Percentiles rank a stretch among this genome's conserved stretches.
These are phyloP conservation scores for Eudemis profundana DNA, from an alignment of 2,888 invertebrate genomes.

Conservation along the genomic window DNA sequence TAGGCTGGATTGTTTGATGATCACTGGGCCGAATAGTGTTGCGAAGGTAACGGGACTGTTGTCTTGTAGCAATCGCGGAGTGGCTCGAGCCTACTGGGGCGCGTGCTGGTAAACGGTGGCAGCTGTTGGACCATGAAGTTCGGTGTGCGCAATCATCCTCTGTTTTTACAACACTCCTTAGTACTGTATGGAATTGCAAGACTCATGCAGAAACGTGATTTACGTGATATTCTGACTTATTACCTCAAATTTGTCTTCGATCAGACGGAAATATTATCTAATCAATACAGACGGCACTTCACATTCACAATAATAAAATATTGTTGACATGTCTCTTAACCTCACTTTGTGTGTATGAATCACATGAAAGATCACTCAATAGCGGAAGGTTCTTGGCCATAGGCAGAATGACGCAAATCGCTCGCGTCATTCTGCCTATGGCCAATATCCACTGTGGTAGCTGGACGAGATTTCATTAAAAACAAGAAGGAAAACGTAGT, in stretches of 20 bases:
- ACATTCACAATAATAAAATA: slow-evolving; percentile 21
- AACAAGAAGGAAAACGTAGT: slow-evolving; percentile 17
- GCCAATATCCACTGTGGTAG: slow-evolving; percentile 18
- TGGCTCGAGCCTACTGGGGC: slow-evolving; percentile 55
- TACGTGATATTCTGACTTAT: slow-evolving; percentile 22
- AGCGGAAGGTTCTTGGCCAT: slow-evolving; percentile 14
- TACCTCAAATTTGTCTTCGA: neutral
- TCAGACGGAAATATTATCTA: slow-evolving; percentile 23
- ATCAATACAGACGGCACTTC: too few relatives aligned
- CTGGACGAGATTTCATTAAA: slow-evolving; percentile 14
- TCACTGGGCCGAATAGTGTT: slow-evolving; percentile 49
- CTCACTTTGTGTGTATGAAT: slow-evolving; percentile 22
- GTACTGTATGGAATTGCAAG: slow-evolving; percentile 59
- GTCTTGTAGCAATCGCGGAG: slow-evolving; percentile 55
- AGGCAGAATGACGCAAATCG: too few relatives aligned
- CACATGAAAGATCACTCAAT: slow-evolving; percentile 6
- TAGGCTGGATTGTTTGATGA: slow-evolving; percentile 40
- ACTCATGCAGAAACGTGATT: slow-evolving; percentile 51
- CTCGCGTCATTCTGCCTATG: slow-evolving; percentile 24
- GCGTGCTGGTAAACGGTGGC: slow-evolving; percentile 66
- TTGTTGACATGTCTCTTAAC: slow-evolving; percentile 20
- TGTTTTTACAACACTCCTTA: slow-evolving; percentile 63
- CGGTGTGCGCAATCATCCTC: slow-evolving; percentile 70
- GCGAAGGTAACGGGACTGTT: slow-evolving; percentile 55
- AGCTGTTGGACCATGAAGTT: slow-evolving; percentile 74